phyloP scores from a whole-genome alignment of 2,113 vertebrate genomes.

The Ophthalmolycus amberensis region DNA sequence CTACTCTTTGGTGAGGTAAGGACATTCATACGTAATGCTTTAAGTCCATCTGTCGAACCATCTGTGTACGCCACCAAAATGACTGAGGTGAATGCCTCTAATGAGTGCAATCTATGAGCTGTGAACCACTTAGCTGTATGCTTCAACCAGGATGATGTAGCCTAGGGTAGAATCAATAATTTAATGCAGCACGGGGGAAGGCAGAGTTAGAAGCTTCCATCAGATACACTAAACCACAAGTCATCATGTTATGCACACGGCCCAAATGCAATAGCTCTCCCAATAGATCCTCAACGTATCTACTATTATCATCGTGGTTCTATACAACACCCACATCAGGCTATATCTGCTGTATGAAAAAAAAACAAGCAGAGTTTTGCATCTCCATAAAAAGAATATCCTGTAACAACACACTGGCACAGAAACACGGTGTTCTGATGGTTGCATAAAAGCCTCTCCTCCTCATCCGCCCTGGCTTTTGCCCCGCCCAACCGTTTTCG shows the following conservation, averaged over 20 bases:
- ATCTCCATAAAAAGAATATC: neutral
- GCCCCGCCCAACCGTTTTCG: constrained; percentile 49
- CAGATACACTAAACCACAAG: constrained; percentile 22
- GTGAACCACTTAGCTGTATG: constrained; percentile 52
- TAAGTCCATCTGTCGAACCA: constrained; percentile 29
- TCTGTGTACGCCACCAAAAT: constrained; percentile 19
- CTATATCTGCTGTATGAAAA: neutral
- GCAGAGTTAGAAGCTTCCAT: constrained; percentile 36
- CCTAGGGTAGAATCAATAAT: constrained; percentile 68
- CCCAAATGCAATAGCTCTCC: neutral
- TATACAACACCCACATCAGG: neutral
- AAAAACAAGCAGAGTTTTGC: neutral
- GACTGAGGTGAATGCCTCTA: constrained; percentile 23
- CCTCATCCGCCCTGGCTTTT: constrained; percentile 27
- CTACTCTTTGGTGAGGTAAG: constrained; percentile 3
- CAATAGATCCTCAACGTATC: neutral
- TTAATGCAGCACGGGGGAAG: constrained; percentile 41
- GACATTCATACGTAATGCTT: constrained; percentile 10
- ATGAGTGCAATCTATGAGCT: constrained; percentile 27
- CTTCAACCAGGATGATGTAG: constrained; percentile 53
- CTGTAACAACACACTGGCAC: constrained; percentile 4
- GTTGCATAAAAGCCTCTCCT: constrained; percentile 34
- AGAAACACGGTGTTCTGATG: constrained; percentile 35
- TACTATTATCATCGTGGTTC: neutral
- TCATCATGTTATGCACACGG: constrained; percentile 1